These are phyloP conservation scores for Mnemiopsis leidyi DNA, from an alignment of 37 sponge, comb jelly and placozoan genomes.

Conservation along the genomic window DNA sequence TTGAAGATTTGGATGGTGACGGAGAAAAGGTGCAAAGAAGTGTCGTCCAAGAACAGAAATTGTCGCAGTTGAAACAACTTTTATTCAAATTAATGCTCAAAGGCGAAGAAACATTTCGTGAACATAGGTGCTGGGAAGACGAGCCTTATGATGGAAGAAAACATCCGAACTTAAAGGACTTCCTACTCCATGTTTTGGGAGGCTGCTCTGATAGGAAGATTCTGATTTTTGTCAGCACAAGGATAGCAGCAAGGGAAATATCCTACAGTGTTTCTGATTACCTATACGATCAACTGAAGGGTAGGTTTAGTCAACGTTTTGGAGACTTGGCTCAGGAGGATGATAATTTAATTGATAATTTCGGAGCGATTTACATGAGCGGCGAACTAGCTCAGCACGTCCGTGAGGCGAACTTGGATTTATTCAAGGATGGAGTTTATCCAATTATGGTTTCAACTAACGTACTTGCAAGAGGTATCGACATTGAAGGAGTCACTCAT, in stretches of 20 bases:
- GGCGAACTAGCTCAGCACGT: not conserved
- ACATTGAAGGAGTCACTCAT: not conserved
- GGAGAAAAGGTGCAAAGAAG: too few species aligned
- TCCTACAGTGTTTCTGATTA: not conserved
- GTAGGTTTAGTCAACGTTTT: not conserved
- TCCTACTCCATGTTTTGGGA: not conserved
- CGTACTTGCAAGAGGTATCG: not conserved
- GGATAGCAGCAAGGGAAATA: not conserved
- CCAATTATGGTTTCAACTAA: not conserved
- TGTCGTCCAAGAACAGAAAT: not conserved
- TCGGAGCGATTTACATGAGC: not conserved
- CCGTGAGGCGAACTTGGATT: not conserved
- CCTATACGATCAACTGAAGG: not conserved
- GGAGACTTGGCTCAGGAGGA: not conserved
- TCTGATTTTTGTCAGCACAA: not conserved
- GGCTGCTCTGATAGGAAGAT: not conserved
- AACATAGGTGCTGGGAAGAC: not conserved
- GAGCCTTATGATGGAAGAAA: too few species aligned
- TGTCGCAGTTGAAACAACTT: not conserved
- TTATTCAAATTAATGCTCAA: not conserved
- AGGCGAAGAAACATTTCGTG: not conserved
- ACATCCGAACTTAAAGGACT: slow-evolving; percentile 8
- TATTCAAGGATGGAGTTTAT: not conserved
- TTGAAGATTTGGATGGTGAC: too few species aligned
- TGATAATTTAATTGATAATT: not conserved